Conservation (phyloP, 2,888 invertebrate genomes). For the Pseudoips prasinana region DNA sequence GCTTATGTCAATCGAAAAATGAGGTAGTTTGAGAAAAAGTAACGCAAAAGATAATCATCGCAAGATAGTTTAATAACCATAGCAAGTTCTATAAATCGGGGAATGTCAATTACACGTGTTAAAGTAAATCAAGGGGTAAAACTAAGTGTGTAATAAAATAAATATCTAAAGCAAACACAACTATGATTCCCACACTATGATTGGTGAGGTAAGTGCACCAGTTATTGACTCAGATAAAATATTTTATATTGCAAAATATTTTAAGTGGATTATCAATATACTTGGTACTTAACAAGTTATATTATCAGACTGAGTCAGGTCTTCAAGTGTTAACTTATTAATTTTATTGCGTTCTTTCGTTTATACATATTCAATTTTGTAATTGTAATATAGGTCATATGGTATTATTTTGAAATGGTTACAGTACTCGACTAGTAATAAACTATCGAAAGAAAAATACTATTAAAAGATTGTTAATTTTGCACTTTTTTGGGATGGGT, state of each 20-base stretch:
- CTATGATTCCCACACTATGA: constrained; percentile 35
- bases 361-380: constrained; percentile 7
- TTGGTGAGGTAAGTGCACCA: constrained; percentile 27
- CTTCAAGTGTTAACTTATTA: constrained; percentile 31
- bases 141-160: constrained; percentile 18
- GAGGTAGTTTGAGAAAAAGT: too few relatives aligned
- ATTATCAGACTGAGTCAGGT: constrained; percentile 32
- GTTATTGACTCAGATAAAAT: constrained; percentile 39
- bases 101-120: too few relatives aligned
- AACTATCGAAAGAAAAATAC: too few relatives aligned
- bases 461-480: too few relatives aligned
- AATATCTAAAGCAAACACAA: constrained; percentile 24
- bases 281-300: constrained; percentile 45
- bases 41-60: too few relatives aligned
- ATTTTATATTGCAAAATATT: constrained; percentile 46
- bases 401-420: too few relatives aligned
- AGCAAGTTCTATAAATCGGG: too few relatives aligned
- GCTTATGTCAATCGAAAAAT: too few relatives aligned
- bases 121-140: too few relatives aligned
- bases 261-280: constrained; percentile 52
- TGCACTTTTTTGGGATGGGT: too few relatives aligned
- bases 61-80: too few relatives aligned
- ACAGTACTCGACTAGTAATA: too few relatives aligned
- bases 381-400: not conserved
- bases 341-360: constrained; percentile 18